Evolutionary conservation across 2,797 vertebrate species (phyloP).

Genomic region (Sus cebifrons): DNA sequence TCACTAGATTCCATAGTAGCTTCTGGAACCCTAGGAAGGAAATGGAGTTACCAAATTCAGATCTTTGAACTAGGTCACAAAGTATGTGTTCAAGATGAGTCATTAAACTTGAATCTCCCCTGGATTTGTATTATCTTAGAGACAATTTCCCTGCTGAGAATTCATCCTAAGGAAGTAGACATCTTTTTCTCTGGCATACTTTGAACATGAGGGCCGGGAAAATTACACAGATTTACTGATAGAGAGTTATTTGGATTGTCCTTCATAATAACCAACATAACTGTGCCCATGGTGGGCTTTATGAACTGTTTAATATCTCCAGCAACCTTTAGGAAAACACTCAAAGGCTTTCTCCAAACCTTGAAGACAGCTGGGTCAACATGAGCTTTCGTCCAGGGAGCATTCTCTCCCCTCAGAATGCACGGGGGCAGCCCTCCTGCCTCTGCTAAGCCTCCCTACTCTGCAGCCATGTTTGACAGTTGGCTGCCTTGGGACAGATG

Average conservation of each 20-base stretch:
- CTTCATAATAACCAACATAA: background rate
- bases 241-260: background rate
- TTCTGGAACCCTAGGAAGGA: background rate
- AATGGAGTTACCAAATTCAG: background rate
- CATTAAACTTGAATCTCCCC: background rate
- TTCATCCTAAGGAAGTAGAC: background rate
- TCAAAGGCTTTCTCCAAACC: slow-evolving; percentile 8
- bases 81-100: background rate
- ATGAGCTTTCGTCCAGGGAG: background rate
- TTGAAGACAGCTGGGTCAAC: background rate
- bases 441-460: background rate
- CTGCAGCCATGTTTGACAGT: slow-evolving; percentile 63
- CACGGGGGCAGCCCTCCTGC: background rate
- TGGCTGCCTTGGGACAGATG: slow-evolving; percentile 60
- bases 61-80: slow-evolving; percentile 13
- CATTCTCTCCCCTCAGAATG: background rate
- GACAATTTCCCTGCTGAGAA: background rate
- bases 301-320: slow-evolving; percentile 23
- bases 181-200: background rate
- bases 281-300: background rate
- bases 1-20: background rate
- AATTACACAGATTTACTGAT: accelerated
- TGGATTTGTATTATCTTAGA: background rate
- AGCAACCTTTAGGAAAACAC: background rate
- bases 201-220: background rate